A percentile compares a stretch with the other conserved stretches of the same genome.
Conservation (phyloP, 2,113 vertebrate species). For the Tiliqua scincoides region DNA sequence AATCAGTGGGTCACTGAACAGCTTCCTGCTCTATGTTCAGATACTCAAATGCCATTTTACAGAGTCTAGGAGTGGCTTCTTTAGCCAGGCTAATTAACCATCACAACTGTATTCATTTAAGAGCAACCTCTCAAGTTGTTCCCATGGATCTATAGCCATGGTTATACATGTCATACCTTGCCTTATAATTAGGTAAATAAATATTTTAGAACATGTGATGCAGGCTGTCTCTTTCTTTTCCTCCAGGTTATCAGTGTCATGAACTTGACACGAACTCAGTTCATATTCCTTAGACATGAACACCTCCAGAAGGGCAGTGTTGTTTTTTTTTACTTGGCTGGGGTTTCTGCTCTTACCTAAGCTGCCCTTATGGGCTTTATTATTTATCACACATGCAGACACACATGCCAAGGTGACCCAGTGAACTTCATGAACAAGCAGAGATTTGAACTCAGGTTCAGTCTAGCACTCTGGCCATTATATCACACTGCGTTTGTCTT, state of each 20-base stretch:
- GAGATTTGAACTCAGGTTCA: not conserved
- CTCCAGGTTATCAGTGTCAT: not conserved
- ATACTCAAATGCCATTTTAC: not conserved
- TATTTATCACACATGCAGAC: not conserved
- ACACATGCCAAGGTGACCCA: not conserved
- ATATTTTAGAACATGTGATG: slow-evolving; percentile 23
- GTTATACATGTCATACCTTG: slow-evolving; percentile 25
- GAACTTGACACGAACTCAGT: slow-evolving; percentile 21
- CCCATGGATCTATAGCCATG: not conserved
- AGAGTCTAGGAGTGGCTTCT: not conserved
- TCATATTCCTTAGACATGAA: slow-evolving; percentile 21
- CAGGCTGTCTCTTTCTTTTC: slow-evolving; percentile 5
- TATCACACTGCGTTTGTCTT: too few species aligned
- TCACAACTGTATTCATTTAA: slow-evolving; percentile 7
- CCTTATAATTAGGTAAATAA: slow-evolving; percentile 32
- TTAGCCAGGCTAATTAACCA: not conserved
- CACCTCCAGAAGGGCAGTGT: not conserved
- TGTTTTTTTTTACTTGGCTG: not conserved
- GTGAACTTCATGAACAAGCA: too few species aligned
- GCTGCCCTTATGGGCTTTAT: not conserved
- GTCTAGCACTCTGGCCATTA: too few species aligned
- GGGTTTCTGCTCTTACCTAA: not conserved
- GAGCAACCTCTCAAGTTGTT: slow-evolving; percentile 6
- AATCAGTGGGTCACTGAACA: not conserved
- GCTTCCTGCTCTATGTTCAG: not conserved